Base-by-base conservation (phyloP, 2,113 vertebrate genomes). In the Prunella fulvescens region DNA sequence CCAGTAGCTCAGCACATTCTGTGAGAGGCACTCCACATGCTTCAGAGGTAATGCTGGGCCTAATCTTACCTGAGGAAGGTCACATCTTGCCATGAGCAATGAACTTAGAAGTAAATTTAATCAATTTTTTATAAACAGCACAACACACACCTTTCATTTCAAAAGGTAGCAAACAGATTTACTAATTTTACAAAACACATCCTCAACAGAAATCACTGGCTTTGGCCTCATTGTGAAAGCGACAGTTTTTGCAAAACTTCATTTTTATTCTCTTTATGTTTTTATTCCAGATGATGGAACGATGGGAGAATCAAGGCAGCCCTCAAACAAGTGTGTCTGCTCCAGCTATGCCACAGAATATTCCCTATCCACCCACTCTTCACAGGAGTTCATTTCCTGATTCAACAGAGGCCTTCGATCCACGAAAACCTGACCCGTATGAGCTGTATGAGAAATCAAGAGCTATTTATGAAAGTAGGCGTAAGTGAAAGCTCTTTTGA, bases 401-500 rank as follows among this genome's bases (percentile, higher is more conserved):
- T 96, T 98, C 99, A 94, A 97, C 98, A 97, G 98, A 99, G 98
- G 99, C 98, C 98, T 98, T 99, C 98, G 99, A 99, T 97, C 98
- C 99, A 47, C 98, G 99, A 95, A 99, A 99, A 98, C 99, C 99
- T 74, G 99, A 99, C 96, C 99, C 99, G 19, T 99, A 98, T 85
- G 99, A 99, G 98, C 99, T 99, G 97, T 99, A 99, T 97, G 99
- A 99, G 98, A 99, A 99, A 98, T 99, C 99, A 96, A 98, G 99
- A 98, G 98, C 99, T 98, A 98, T 99, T 98, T 99, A 99, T 99
- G 99, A 99, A 98, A 99, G 98, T 99, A 99, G 99, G 99, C 99
- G 99, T 99, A 99, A 99, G 99, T 99, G 99, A 97, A 96, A 97
- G 92, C 79, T 87, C 92, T 92, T 53, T 89, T 88, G 86, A 92